phyloP scores from a whole-genome alignment of 2,113 vertebrate genomes.

The Tiliqua scincoides region DNA sequence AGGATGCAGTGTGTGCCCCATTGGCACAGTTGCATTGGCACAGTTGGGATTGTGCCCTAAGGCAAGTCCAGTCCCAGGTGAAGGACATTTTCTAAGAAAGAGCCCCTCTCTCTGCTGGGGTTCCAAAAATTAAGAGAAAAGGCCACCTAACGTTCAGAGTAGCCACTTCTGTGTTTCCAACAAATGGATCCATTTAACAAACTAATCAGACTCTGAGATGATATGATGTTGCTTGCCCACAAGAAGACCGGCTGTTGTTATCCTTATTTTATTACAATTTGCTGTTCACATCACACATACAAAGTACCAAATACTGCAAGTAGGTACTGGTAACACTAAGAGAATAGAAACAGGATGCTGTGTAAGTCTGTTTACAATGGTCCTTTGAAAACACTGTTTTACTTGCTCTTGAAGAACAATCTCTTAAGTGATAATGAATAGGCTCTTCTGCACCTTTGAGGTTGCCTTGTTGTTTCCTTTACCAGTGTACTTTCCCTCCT shows the following conservation, averaged over 20 bases:
- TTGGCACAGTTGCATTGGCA: too few species aligned
- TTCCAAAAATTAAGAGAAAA: not conserved
- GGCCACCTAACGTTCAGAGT: too few species aligned
- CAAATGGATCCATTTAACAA: not conserved
- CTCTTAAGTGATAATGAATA: not conserved
- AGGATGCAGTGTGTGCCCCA: too few species aligned
- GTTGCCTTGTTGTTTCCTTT: not conserved
- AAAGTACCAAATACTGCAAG: not conserved
- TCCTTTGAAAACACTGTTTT: not conserved
- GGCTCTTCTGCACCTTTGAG: not conserved
- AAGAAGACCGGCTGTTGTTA: not conserved
- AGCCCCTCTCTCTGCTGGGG: not conserved
- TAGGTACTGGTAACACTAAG: too few species aligned
- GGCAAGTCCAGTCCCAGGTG: not conserved
- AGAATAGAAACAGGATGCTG: too few species aligned
- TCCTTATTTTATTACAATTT: not conserved
- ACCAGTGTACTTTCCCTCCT: not conserved
- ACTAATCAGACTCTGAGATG: not conserved
- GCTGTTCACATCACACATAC: not conserved
- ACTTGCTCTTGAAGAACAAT: not conserved
- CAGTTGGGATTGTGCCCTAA: too few species aligned
- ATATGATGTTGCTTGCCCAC: not conserved
- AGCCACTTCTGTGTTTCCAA: not conserved
- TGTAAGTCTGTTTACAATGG: not conserved
- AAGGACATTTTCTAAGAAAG: not conserved